Conservation (phyloP, 2,113 vertebrate species). For the Corapipo altera region DNA sequence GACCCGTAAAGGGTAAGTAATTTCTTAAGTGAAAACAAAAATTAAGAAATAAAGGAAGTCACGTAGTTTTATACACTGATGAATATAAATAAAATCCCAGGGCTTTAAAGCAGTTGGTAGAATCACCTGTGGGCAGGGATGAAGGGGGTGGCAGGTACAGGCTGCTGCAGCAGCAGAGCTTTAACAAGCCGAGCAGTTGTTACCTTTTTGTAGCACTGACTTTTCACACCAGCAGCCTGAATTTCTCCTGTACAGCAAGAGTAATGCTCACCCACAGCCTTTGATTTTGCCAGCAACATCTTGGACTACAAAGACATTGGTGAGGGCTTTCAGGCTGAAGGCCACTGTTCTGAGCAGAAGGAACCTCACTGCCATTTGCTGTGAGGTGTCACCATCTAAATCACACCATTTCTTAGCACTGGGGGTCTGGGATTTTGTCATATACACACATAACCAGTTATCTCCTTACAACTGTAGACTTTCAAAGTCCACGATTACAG, state of each 20-base stretch:
- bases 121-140: neutral
- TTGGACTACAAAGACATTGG: accelerated
- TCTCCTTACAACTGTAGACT: neutral
- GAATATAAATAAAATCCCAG: neutral
- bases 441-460: neutral
- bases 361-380: neutral
- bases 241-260: neutral
- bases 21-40: neutral
- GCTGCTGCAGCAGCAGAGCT: neutral
- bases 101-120: neutral
- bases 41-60: neutral
- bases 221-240: neutral
- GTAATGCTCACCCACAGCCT: neutral
- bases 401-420: neutral
- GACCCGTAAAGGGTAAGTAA: neutral
- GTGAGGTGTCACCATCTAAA: neutral
- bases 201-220: neutral
- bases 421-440: neutral
- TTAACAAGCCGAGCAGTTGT: neutral
- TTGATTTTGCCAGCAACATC: neutral
- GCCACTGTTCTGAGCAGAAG: neutral
- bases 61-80: neutral
- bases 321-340: neutral
- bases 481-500: neutral
- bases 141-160: neutral